These are phyloP conservation scores for Cyprinella venusta DNA, from an alignment of 2,797 vertebrate genomes.

Conservation along the genomic window DNA sequence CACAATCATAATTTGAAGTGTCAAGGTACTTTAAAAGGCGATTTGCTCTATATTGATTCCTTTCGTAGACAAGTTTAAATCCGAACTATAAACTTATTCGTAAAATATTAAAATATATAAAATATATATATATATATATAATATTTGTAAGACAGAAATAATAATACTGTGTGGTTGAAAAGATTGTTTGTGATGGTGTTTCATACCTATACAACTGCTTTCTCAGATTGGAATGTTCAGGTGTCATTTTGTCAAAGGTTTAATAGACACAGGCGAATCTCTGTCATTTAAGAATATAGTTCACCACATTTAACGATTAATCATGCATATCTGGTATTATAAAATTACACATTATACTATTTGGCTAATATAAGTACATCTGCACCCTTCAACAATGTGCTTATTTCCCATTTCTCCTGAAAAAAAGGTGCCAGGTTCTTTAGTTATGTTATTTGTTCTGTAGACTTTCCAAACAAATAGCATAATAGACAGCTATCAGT, in stretches of 20 bases:
- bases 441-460: neutral
- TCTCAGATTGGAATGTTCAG: neutral
- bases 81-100: too few species aligned
- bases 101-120: too few species aligned
- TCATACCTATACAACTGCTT: neutral
- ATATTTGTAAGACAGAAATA: too few species aligned
- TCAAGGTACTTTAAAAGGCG: too few species aligned
- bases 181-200: neutral
- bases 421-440: neutral
- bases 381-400: neutral
- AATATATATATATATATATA: too few species aligned
- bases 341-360: too few species aligned
- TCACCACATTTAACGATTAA: neutral
- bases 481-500: neutral
- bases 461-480: conserved; percentile 3
- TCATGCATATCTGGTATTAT: neutral
- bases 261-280: neutral
- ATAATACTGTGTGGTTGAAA: too few species aligned
- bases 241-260: neutral
- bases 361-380: neutral
- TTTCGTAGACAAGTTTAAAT: too few species aligned
- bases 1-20: too few species aligned
- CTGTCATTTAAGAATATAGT: neutral
- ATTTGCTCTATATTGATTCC: too few species aligned
- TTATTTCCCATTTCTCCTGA: neutral